Percentiles rank a stretch among this genome's conserved stretches.
phyloP scores from a whole-genome alignment of 2,888 invertebrate species.

The Diaperis boleti region DNA sequence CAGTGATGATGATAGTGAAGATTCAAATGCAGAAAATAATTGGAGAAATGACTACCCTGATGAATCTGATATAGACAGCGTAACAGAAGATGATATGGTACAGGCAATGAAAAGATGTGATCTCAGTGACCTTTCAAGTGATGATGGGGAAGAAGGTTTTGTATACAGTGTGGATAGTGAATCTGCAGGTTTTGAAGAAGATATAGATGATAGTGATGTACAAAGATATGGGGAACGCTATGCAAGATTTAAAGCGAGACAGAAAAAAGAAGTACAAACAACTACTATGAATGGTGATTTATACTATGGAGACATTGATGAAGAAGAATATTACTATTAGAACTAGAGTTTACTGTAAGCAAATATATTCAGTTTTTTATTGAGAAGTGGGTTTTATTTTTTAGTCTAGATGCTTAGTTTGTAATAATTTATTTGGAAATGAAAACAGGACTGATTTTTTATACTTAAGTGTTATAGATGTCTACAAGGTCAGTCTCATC shows the following conservation, averaged over 20 bases:
- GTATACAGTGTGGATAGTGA: conserved; percentile 64
- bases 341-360: background rate
- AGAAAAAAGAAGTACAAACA: conserved; percentile 57
- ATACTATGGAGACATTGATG: conserved; percentile 56
- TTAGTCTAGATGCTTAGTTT: too few species aligned
- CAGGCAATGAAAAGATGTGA: conserved; percentile 68
- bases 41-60: conserved; percentile 84
- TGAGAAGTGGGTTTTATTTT: background rate
- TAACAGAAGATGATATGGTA: conserved; percentile 74
- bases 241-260: conserved; percentile 75
- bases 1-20: conserved; percentile 71
- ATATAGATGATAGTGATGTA: conserved; percentile 69
- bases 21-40: conserved; percentile 84
- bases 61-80: conserved; percentile 68
- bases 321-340: conserved; percentile 53
- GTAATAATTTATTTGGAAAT: too few species aligned
- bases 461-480: too few species aligned
- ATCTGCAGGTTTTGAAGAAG: conserved; percentile 62
- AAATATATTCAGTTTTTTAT: conserved; percentile 2
- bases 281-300: conserved; percentile 45
- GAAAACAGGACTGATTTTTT: too few species aligned
- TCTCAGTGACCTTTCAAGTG: conserved; percentile 61
- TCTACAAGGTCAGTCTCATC: too few species aligned
- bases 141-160: conserved; percentile 64
- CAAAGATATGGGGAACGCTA: conserved; percentile 75